Conservation (phyloP, 2,113 vertebrate species). For the Clarias macrocephalus region DNA sequence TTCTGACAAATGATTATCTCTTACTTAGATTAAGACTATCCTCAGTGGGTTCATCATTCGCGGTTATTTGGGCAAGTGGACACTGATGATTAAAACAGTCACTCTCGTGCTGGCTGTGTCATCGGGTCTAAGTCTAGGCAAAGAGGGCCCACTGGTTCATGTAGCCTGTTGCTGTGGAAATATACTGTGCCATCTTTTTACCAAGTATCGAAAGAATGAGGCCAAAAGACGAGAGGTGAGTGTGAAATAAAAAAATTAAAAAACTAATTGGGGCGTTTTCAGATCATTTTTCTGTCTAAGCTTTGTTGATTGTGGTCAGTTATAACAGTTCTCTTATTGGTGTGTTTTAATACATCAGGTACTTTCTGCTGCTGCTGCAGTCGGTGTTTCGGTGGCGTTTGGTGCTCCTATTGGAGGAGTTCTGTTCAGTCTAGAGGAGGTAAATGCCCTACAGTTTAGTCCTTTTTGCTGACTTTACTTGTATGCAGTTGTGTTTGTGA, state of each 20-base stretch:
- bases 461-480: not conserved
- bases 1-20: not conserved
- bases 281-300: not conserved
- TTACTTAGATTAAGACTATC: slow-evolving; percentile 84
- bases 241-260: not conserved
- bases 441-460: slow-evolving; percentile 57
- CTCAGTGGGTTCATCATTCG: slow-evolving; percentile 89
- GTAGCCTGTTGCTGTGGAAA: slow-evolving; percentile 88
- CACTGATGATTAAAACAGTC: slow-evolving; percentile 84
- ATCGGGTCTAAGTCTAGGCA: slow-evolving; percentile 85
- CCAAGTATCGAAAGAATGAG: slow-evolving; percentile 86
- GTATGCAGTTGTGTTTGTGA: not conserved
- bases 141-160: slow-evolving; percentile 85
- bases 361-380: slow-evolving; percentile 83
- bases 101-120: slow-evolving; percentile 85
- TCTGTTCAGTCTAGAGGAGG: slow-evolving; percentile 87
- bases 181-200: slow-evolving; percentile 85
- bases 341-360: slow-evolving; percentile 65
- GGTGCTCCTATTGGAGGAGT: slow-evolving; percentile 88
- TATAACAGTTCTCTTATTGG: not conserved
- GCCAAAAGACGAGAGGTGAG: slow-evolving; percentile 84
- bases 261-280: not conserved
- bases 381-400: slow-evolving; percentile 86
- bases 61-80: slow-evolving; percentile 88
- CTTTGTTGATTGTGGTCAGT: not conserved